phyloP scores from a whole-genome alignment of 1,140 invertebrate species.

The Pissodes strobi region DNA sequence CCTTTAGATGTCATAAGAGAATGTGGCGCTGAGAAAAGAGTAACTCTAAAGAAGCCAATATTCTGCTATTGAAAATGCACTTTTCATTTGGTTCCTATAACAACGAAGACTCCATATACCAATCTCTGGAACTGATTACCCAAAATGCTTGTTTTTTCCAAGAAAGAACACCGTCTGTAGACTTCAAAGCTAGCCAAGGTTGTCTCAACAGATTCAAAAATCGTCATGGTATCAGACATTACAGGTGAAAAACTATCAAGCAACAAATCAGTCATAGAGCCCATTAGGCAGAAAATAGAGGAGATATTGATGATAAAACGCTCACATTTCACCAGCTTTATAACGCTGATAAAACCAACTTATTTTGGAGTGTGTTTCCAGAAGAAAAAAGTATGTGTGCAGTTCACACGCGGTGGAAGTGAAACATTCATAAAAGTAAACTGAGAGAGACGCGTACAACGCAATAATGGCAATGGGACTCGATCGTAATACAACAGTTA shows the following conservation, averaged over 20 bases:
- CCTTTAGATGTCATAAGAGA: too few relatives aligned
- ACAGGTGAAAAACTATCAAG: background rate
- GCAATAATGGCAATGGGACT: too few relatives aligned
- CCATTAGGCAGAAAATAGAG: background rate
- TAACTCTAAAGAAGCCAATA: background rate
- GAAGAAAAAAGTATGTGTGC: too few relatives aligned
- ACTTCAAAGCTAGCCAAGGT: background rate
- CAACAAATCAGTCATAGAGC: slow-evolving; percentile 14
- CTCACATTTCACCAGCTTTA: background rate
- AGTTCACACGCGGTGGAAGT: too few relatives aligned
- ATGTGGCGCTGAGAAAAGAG: background rate
- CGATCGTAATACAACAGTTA: too few relatives aligned
- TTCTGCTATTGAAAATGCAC: background rate
- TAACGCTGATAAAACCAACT: background rate
- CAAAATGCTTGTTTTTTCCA: background rate
- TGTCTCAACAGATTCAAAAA: background rate
- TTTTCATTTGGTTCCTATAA: background rate
- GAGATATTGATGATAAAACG: background rate
- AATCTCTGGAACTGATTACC: background rate
- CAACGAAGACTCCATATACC: background rate
- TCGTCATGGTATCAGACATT: background rate
- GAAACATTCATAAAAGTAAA: too few relatives aligned
- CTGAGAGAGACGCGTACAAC: too few relatives aligned
- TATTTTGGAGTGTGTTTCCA: background rate
- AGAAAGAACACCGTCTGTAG: background rate